Evolutionary conservation across 2,888 invertebrate species (phyloP).

Genomic region (Autographa gamma): DNA sequence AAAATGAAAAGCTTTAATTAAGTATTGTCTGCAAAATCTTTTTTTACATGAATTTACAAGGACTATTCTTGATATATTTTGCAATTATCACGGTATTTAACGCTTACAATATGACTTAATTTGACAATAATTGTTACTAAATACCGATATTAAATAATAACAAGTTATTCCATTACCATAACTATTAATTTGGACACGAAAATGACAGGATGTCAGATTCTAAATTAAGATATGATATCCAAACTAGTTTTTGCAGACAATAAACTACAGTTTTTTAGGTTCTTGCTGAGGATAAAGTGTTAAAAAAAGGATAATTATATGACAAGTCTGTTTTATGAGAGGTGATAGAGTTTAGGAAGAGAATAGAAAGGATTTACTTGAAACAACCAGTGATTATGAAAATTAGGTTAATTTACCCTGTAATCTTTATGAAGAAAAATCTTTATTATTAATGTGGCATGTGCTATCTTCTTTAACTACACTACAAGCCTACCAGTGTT

Average conservation of each 20-base stretch:
- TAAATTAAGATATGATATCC: not conserved
- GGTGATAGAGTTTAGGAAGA: not conserved
- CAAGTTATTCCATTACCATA: not conserved
- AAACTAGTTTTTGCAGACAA: not conserved
- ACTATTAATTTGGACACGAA: not conserved
- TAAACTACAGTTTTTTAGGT: not conserved
- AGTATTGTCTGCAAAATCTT: too few species aligned
- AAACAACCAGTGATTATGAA: too few species aligned
- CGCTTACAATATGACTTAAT: not conserved
- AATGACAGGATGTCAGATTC: constrained; percentile 1
- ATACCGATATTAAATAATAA: not conserved
- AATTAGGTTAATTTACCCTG: not conserved
- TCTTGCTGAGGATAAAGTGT: not conserved
- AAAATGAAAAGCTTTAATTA: too few species aligned
- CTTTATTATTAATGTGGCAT: too few species aligned
- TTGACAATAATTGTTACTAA: not conserved
- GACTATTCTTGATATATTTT: not conserved
- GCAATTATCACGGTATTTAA: not conserved
- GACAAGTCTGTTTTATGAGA: not conserved
- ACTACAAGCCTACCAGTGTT: constrained; percentile 2
- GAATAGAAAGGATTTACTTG: too few species aligned
- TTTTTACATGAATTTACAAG: not conserved
- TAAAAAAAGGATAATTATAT: not conserved
- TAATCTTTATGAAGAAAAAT: not conserved
- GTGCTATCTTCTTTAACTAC: too few species aligned